Evolutionary conservation across 37 sponge, comb jelly and placozoan species (phyloP), one percentile per base, ranked within the genome.

Genomic region (Cladorhizidae sp.): DNA sequence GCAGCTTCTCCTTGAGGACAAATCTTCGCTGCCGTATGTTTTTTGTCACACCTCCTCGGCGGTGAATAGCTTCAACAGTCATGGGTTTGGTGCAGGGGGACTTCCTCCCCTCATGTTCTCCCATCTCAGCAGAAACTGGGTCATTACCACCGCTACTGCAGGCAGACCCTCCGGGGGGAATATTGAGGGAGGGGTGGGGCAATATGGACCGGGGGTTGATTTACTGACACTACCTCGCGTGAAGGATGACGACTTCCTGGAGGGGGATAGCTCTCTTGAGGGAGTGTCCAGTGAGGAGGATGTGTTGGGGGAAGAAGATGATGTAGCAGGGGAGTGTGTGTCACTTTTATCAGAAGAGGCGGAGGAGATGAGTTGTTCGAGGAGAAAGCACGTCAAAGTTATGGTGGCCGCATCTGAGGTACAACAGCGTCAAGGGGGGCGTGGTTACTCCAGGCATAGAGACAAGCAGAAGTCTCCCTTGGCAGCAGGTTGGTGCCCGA

Each of bases 61-160:
- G 1, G 5, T 45, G 11, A 41, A 35, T 6, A 75, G 80, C 49
- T 87, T 45, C 64, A 76, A 91, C 70, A 3, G 39, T 6, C 56
- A 39, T 0, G 91, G 91, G 49, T 91, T 91, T 76, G 92, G 92
- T 22, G 92, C 92, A 0, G 92, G 85, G 17, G 92, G 92, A 0
- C 56, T 91, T 0, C 77, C 84, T 40, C 92, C 92, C 14, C 61
- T 65, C 15, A 20, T 38, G 33, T 91, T 75, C 57, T 83, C 88
- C 15, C 92, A 91, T 54, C 33, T 80, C 32, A 33, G n/a, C 39
- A 67, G 80, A 7, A 86, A 87, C 76, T 91, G 92, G 92, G 25
- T 23, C 26, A 40, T n/a, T 2, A 9, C 43, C n/a, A 23, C 42
- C 23, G n/a, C 45, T 49, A 41, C 49, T 41, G 6, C 14, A 6